These are phyloP conservation scores for Aegithalos caudatus DNA, from an alignment of 2,113 vertebrate species.

Conservation along the genomic window DNA sequence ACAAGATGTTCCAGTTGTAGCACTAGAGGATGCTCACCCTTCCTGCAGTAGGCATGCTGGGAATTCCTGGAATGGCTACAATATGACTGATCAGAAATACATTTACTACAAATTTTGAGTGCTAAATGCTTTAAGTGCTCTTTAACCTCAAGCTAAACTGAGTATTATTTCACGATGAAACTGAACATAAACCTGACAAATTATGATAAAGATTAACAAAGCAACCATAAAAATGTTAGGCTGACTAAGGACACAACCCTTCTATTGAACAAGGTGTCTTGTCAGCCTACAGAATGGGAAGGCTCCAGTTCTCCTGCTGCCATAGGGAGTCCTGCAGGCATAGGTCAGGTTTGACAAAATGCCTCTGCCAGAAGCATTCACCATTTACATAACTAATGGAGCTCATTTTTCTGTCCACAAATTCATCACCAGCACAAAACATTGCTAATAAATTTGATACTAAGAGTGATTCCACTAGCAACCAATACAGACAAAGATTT, in stretches of 20 bases:
- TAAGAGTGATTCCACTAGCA: neutral
- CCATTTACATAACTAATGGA: neutral
- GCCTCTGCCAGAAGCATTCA: neutral
- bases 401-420: neutral
- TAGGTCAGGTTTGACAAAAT: neutral
- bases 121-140: neutral
- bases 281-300: neutral
- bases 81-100: neutral
- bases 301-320: neutral
- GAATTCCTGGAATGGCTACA: neutral
- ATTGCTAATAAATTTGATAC: neutral
- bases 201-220: neutral
- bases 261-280: neutral
- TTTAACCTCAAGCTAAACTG: neutral
- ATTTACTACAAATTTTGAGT: neutral
- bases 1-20: neutral
- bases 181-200: neutral
- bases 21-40: neutral
- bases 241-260: neutral
- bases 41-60: neutral
- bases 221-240: neutral
- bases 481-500: neutral
- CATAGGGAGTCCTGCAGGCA: neutral
- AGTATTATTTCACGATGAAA: neutral
- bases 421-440: neutral